These are phyloP conservation scores for Nemotelus nigrinus DNA, from an alignment of 2,888 invertebrate genomes.

Conservation along the genomic window DNA sequence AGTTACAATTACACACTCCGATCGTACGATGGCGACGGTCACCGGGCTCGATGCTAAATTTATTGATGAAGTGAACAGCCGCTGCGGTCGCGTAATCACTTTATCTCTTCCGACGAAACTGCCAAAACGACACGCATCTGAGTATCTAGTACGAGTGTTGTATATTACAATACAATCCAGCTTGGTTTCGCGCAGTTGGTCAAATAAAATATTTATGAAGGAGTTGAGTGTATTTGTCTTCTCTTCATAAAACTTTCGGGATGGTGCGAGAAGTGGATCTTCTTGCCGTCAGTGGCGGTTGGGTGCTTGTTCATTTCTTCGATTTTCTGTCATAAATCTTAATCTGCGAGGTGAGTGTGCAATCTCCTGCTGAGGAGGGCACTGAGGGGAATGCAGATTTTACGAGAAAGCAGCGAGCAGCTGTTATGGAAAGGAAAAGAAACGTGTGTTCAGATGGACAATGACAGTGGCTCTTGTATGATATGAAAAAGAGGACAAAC, in stretches of 20 bases:
- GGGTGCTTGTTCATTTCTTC: conserved; percentile 21
- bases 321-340: conserved; percentile 34
- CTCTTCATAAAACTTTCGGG: conserved; percentile 32
- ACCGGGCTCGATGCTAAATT: background rate
- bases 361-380: conserved; percentile 12
- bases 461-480: no score
- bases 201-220: conserved; percentile 41
- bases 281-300: conserved; percentile 13
- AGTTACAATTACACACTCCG: conserved; percentile 37
- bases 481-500: no score
- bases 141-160: background rate
- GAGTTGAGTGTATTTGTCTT: conserved; percentile 44
- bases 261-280: background rate
- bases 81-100: conserved; percentile 7
- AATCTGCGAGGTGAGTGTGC: background rate
- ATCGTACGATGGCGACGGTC: background rate
- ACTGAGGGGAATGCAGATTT: background rate
- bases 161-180: background rate
- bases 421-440: no score
- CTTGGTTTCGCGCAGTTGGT: background rate
- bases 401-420: background rate
- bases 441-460: no score
- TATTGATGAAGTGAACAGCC: conserved; percentile 25
- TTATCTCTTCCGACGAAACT: conserved; percentile 24
- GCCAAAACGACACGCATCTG: background rate